phyloP scores from a whole-genome alignment of 1,140 invertebrate genomes.

The Drosophila serrata region DNA sequence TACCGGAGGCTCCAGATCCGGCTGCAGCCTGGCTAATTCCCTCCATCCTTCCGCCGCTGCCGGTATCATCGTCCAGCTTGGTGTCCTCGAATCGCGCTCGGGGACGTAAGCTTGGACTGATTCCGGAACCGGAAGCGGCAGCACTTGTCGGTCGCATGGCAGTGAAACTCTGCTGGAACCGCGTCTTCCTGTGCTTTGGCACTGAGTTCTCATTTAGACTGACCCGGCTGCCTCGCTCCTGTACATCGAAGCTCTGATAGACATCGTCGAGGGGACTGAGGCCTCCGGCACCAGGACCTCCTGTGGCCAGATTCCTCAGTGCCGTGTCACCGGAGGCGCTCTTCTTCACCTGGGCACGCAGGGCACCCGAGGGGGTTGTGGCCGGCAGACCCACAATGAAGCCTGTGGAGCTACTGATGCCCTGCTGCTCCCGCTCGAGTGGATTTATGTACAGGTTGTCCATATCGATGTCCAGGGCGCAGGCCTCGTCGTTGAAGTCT shows the following conservation, averaged over 20 bases:
- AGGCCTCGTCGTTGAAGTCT: conserved; percentile 87
- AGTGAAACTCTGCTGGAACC: conserved; percentile 90
- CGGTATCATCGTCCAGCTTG: conserved; percentile 86
- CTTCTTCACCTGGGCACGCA: conserved; percentile 88
- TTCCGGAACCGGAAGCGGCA: conserved; percentile 6
- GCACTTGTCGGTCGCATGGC: conserved; percentile 52
- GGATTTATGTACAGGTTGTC: conserved; percentile 97
- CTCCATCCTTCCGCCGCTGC: conserved; percentile 51
- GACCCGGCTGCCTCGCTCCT: conserved; percentile 87
- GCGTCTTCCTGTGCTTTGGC: conserved; percentile 94
- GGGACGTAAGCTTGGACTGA: conserved; percentile 32
- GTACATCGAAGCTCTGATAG: conserved; percentile 86
- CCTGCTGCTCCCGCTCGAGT: conserved; percentile 88
- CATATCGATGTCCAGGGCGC: conserved; percentile 86
- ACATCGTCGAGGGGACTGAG: conserved; percentile 86
- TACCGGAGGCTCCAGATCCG: conserved; percentile 7
- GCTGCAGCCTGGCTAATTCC: conserved; percentile 1
- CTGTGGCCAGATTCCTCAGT: conserved; percentile 86
- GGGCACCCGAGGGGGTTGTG: conserved; percentile 52
- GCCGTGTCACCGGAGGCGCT: conserved; percentile 92
- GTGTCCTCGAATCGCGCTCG: conserved; percentile 83
- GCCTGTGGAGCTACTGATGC: conserved; percentile 74
- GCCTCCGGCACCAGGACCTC: conserved; percentile 46
- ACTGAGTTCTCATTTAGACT: conserved; percentile 89
- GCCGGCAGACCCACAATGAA: conserved; percentile 77